Conservation (phyloP, 2,797 vertebrate genomes). For the Gallinago nigripennis region DNA sequence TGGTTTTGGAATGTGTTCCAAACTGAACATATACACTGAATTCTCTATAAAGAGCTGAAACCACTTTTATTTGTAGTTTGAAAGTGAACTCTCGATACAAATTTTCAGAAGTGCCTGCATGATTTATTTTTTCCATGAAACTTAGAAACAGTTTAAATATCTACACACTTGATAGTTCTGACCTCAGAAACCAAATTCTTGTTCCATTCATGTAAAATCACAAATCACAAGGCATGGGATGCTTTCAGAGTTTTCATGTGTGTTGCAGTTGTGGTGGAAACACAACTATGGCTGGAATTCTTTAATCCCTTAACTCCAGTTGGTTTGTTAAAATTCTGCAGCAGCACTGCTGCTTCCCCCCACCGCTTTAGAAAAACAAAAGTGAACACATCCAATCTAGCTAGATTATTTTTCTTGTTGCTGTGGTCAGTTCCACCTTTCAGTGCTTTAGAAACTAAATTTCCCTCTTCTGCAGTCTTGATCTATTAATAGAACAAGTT, state of each 20-base stretch:
- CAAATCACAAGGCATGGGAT: neutral
- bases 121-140: neutral
- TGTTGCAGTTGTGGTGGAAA: neutral
- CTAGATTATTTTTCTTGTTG: neutral
- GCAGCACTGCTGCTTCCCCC: neutral
- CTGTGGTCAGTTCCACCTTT: neutral
- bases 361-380: neutral
- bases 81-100: neutral
- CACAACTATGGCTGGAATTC: neutral
- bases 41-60: neutral
- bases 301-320: neutral
- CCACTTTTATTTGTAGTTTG: neutral
- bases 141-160: neutral
- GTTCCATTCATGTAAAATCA: neutral
- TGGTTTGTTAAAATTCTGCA: neutral
- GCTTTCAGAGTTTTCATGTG: neutral
- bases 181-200: neutral
- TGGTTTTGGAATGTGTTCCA: neutral
- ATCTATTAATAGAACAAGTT: neutral
- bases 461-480: neutral
- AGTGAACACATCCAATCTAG: neutral
- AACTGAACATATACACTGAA: neutral
- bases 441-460: neutral
- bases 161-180: neutral
- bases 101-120: neutral